phyloP scores from a whole-genome alignment of 2,113 vertebrate species.

The Ahaetulla prasina region DNA sequence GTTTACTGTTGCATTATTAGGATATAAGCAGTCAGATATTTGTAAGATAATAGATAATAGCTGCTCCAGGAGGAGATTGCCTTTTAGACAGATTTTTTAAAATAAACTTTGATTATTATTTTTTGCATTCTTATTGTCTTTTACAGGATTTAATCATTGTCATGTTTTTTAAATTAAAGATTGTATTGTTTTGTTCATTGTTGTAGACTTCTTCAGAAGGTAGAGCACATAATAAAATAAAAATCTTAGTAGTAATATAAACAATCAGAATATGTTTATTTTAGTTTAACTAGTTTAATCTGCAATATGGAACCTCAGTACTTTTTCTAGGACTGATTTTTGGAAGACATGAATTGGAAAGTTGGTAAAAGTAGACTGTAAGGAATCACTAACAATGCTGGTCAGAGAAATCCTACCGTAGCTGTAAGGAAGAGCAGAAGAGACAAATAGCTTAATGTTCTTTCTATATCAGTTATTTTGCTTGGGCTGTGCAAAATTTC shows the following conservation, averaged over 20 bases:
- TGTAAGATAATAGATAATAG: not conserved
- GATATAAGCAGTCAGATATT: not conserved
- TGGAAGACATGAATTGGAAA: not conserved
- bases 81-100: not conserved
- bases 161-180: not conserved
- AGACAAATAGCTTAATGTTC: not conserved
- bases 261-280: not conserved
- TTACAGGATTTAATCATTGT: not conserved
- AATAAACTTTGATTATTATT: not conserved
- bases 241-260: not conserved
- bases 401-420: not conserved
- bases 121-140: not conserved
- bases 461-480: not conserved
- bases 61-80: not conserved
- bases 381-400: not conserved
- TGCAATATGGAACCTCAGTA: not conserved
- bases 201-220: not conserved
- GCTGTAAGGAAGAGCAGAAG: not conserved
- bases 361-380: not conserved
- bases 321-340: not conserved
- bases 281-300: not conserved
- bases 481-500: not conserved
- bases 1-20: not conserved
- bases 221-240: not conserved
- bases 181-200: not conserved